A percentile compares a stretch with the other conserved stretches of the same genome.
These are phyloP conservation scores for Sakesphorus luctuosus DNA, from an alignment of 2,113 vertebrate genomes.

Conservation along the genomic window DNA sequence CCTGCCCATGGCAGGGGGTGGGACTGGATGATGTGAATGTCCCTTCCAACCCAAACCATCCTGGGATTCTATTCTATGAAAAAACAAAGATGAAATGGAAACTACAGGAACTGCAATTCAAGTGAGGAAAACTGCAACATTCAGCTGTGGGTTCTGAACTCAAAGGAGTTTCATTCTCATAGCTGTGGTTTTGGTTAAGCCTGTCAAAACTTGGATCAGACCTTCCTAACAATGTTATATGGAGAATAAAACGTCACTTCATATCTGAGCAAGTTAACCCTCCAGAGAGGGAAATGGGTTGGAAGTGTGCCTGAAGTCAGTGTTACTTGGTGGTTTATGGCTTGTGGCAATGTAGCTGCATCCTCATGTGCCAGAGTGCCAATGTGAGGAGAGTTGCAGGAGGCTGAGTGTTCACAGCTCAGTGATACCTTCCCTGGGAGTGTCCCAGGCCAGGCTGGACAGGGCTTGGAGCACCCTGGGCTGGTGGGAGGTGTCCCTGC, in stretches of 20 bases:
- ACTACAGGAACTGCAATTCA: neutral
- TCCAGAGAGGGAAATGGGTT: neutral
- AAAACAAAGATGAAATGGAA: neutral
- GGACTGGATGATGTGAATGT: too few relatives aligned
- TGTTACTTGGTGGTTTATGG: neutral
- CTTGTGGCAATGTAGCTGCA: neutral
- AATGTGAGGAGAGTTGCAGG: neutral
- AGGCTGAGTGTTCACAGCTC: neutral
- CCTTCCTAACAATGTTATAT: neutral
- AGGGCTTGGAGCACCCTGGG: neutral
- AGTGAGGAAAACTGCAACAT: neutral
- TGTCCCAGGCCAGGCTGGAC: neutral
- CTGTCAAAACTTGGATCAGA: conserved; percentile 28
- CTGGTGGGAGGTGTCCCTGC: neutral
- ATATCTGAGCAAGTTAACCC: neutral
- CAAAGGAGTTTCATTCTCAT: conserved; percentile 1
- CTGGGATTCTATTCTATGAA: neutral
- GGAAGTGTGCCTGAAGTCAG: rapidly evolving
- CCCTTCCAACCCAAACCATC: neutral
- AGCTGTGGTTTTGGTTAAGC: conserved; percentile 47
- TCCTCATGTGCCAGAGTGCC: rapidly evolving
- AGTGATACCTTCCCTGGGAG: neutral
- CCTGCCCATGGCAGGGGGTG: neutral
- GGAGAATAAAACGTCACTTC: neutral
- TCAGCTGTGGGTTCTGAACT: neutral